Base-by-base conservation (phyloP, 2,797 vertebrate species). In the Eupleurogrammus muticus region DNA sequence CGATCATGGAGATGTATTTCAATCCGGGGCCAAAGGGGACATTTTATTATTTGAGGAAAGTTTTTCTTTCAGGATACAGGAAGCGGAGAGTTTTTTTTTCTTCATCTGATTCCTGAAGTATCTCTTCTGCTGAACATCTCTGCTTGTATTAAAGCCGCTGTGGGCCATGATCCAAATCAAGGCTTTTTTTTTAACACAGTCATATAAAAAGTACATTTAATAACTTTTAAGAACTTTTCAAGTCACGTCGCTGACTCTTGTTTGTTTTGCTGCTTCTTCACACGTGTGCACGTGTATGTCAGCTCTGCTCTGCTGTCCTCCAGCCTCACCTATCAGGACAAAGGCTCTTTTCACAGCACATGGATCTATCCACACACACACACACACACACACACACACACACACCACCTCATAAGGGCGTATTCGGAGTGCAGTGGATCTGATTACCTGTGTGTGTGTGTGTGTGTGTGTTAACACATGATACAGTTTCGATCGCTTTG, bases 261-360 rank as follows among this genome's bases (percentile, higher is more conserved):
- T 50, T 52, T 23, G 24, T 73, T 38, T 3, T 66, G 13, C 57
- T 35, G 28, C 11, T 42, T 48, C 12, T 21, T 51, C 20, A 11
- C 38, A 53, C 19, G 52, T 50, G 24, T 68, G 13, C 44, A n/a
- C 0, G 11, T 71, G 65, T 75, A 1, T 74, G 20, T 78, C 38
- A 60, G 65, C 71, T n/a, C 13, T 59, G 28, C 56, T 57, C 32
- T 79, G 20, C 1, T 81, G 83, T 89, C 79, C 76, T 84, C 82
- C 73, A 75, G 82, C 70, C 75, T 89, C 82, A 83, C 73, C 86
- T 89, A 71, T 70, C 50, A 0, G 73, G 73, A 92, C 89, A 92
- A 92, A 90, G 80, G 57, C 60, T 87, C 89, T 89, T 92, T 90
- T 90, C 77, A 90, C 77, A 70, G 49, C 55, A 72, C 59, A 57